These are phyloP conservation scores for Cinara cedri DNA, from an alignment of 2,888 invertebrate species.

Conservation along the genomic window DNA sequence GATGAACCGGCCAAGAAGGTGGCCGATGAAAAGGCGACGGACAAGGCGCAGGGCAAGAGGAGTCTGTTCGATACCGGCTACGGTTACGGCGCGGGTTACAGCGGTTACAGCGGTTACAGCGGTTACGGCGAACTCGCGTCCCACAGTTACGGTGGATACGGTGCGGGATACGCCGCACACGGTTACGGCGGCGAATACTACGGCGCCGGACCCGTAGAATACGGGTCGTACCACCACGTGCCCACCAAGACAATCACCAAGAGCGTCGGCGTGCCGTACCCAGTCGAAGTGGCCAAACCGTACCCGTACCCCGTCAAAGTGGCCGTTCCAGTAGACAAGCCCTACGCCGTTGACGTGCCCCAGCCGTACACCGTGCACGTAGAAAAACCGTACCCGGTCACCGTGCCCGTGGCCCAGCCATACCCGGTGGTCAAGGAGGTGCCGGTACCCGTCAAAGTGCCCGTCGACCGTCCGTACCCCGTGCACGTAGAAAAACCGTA, in stretches of 20 bases:
- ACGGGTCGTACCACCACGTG: constrained; percentile 63
- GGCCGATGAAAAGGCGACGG: constrained; percentile 28
- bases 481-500: constrained; percentile 60
- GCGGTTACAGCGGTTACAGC: not conserved
- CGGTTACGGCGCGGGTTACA: constrained; percentile 59
- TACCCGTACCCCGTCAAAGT: constrained; percentile 60
- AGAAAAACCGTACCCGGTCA: constrained; percentile 60
- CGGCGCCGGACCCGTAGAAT: constrained; percentile 62
- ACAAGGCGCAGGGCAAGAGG: constrained; percentile 64
- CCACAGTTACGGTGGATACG: constrained; percentile 24
- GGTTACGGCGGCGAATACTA: constrained; percentile 63
- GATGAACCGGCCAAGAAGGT: constrained; percentile 17
- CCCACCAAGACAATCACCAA: constrained; percentile 65
- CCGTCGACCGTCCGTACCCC: constrained; percentile 60
- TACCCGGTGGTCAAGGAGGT: constrained; percentile 60
- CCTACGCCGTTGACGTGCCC: constrained; percentile 60
- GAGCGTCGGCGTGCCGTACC: constrained; percentile 66
- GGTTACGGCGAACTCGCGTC: constrained; percentile 17
- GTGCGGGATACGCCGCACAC: constrained; percentile 5
- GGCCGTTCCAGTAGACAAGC: constrained; percentile 61
- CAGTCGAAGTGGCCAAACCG: constrained; percentile 63
- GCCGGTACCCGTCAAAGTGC: constrained; percentile 59
- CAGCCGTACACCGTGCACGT: constrained; percentile 60
- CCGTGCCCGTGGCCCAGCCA: constrained; percentile 59
- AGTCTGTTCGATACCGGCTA: constrained; percentile 63